Conservation (phyloP, 2,888 invertebrate genomes). For the Deilephila elpenor region DNA sequence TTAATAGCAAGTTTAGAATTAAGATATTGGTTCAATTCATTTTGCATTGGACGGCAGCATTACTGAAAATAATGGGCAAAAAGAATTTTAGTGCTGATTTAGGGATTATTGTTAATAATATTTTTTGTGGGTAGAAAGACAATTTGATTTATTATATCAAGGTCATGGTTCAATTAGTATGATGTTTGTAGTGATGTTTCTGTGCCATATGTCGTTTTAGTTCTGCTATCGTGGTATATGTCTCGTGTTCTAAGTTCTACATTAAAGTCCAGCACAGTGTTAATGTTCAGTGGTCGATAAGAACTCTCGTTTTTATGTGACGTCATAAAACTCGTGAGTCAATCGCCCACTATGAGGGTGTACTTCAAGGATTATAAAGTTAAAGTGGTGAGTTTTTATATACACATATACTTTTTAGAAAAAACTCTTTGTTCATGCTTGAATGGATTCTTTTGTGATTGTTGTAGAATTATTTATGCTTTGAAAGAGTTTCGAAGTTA, state of each 20-base stretch:
- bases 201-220: neutral
- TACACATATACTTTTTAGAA: neutral
- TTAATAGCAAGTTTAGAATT: no score
- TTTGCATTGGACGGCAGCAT: no score
- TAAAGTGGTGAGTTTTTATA: conserved; percentile 68
- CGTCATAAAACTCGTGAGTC: conserved; percentile 74
- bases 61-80: no score
- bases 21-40: no score
- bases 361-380: conserved; percentile 78
- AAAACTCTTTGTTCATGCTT: neutral
- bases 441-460: no score
- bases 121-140: no score
- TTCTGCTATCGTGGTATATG: neutral
- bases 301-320: conserved; percentile 73
- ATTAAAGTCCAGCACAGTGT: neutral
- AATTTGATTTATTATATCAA: no score
- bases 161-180: neutral
- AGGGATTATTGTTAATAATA: no score
- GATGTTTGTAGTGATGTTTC: neutral
- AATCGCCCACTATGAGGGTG: conserved; percentile 68
- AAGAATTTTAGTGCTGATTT: no score
- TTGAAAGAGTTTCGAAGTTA: no score
- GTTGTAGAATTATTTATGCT: no score
- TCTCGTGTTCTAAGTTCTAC: neutral
- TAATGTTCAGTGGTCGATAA: conserved; percentile 28